These are phyloP conservation scores for Marisa cornuarietis DNA, from an alignment of 1,140 invertebrate genomes.

Conservation along the genomic window DNA sequence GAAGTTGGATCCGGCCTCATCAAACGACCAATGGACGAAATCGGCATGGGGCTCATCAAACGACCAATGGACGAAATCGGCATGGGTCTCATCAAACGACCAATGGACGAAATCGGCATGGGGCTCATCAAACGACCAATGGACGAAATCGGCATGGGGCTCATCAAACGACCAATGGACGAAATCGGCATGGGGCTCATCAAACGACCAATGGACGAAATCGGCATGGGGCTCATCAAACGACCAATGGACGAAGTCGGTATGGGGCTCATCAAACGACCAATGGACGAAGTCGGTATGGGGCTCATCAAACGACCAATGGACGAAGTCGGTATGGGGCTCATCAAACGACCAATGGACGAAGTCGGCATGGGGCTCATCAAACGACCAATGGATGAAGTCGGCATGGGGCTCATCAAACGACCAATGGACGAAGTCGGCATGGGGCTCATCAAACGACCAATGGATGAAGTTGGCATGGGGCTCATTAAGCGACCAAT, in stretches of 20 bases:
- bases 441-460: constrained; percentile 3
- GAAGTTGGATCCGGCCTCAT: constrained; percentile 1
- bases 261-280: constrained; percentile 6
- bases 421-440: not conserved
- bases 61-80: constrained; percentile 12
- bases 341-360: constrained; percentile 26
- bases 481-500: constrained; percentile 16
- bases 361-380: constrained; percentile 19
- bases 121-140: constrained; percentile 23
- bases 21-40: not conserved
- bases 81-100: constrained; percentile 19
- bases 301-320: constrained; percentile 12
- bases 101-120: constrained; percentile 5
- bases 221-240: not conserved
- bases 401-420: constrained; percentile 11
- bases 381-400: not conserved
- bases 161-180: constrained; percentile 1
- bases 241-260: constrained; percentile 7
- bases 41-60: constrained; percentile 1
- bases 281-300: not conserved
- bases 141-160: constrained; percentile 12
- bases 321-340: constrained; percentile 14
- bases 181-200: not conserved
- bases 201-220: not conserved
- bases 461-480: constrained; percentile 2